These are phyloP conservation scores for Neomonachus schauinslandi DNA, from an alignment of 2,113 vertebrate genomes.

Conservation along the genomic window DNA sequence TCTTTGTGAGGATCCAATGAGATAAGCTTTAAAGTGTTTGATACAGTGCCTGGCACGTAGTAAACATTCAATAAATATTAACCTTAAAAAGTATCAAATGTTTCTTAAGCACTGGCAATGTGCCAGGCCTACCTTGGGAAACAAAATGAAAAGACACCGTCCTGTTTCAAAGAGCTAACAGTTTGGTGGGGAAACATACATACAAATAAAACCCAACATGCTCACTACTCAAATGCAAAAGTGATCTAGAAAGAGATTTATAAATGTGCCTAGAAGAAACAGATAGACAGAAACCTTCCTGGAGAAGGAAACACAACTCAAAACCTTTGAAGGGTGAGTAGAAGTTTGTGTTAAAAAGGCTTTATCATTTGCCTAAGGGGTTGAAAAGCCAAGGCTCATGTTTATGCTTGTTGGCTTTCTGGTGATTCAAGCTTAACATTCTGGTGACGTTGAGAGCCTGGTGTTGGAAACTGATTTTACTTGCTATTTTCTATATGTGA, in stretches of 20 bases:
- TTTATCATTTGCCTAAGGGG: constrained; percentile 47
- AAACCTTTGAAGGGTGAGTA: neutral
- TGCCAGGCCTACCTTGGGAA: neutral
- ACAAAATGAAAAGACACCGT: constrained; percentile 32
- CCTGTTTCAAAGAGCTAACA: neutral
- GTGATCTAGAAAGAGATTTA: constrained; percentile 23
- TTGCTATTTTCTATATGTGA: constrained; percentile 13
- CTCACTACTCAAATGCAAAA: neutral
- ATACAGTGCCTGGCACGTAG: neutral
- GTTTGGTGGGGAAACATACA: neutral
- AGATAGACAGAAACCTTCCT: neutral
- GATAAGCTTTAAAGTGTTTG: neutral
- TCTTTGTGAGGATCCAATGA: constrained; percentile 5
- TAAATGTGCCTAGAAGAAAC: neutral
- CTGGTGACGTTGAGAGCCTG: neutral
- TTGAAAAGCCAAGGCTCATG: constrained; percentile 44
- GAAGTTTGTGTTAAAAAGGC: neutral
- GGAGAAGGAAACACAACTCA: neutral
- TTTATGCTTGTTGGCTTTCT: constrained; percentile 48
- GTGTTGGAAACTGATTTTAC: constrained; percentile 36
- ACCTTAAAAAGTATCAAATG: neutral
- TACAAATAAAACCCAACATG: neutral
- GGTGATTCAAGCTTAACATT: constrained; percentile 39
- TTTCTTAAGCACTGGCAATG: neutral
- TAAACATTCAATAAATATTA: constrained; percentile 4